These are phyloP conservation scores for Erebia ligea DNA, from an alignment of 2,888 invertebrate genomes.

Conservation along the genomic window DNA sequence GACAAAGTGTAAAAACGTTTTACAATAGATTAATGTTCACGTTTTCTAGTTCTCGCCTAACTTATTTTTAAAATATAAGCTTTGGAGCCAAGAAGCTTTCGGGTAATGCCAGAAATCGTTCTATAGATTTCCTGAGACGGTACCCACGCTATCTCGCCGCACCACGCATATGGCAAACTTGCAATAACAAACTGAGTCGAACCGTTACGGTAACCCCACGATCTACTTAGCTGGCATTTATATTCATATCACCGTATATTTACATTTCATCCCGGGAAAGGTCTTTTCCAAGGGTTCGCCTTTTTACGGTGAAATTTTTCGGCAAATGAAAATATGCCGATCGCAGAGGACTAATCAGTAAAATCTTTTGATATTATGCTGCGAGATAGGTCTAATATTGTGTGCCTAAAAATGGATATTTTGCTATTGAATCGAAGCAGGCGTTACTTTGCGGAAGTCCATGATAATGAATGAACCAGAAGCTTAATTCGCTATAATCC, in stretches of 20 bases:
- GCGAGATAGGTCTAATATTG: not conserved
- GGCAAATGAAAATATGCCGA: slow-evolving; percentile 36
- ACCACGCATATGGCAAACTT: slow-evolving; percentile 41
- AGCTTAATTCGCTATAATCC: too few species aligned
- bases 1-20: too few species aligned
- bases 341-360: slow-evolving; percentile 33
- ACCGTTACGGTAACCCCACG: slow-evolving; percentile 53
- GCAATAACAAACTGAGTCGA: slow-evolving; percentile 45
- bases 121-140: slow-evolving; percentile 14
- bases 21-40: too few species aligned
- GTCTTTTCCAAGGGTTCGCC: slow-evolving; percentile 51
- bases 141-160: slow-evolving; percentile 27
- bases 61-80: not conserved
- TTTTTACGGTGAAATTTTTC: slow-evolving; percentile 36
- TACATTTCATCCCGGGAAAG: slow-evolving; percentile 71
- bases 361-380: slow-evolving; percentile 12
- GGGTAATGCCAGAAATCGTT: slow-evolving; percentile 8
- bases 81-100: not conserved
- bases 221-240: slow-evolving; percentile 77
- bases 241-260: slow-evolving; percentile 81
- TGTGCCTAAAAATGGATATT: too few species aligned
- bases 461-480: too few species aligned
- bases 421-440: too few species aligned
- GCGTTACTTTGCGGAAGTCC: too few species aligned
- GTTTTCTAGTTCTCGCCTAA: too few species aligned